Conservation (phyloP, 1,140 invertebrate genomes). For the Diplogasteroides magnus region DNA sequence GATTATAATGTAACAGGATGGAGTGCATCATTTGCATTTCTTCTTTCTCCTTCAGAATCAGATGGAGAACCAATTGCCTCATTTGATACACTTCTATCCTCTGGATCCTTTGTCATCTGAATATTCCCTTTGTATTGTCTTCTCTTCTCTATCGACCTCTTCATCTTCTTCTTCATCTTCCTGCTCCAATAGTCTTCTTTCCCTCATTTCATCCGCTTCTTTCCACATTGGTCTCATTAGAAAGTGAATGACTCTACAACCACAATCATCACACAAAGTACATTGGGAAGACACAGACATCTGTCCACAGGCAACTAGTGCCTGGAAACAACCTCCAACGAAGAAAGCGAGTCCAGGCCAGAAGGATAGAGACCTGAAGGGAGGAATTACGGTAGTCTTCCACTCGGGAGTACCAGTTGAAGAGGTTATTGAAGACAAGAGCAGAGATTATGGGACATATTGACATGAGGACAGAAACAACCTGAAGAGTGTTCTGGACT, state of each 20-base stretch:
- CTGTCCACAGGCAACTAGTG: slow-evolving; percentile 25
- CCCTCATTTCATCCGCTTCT: not conserved
- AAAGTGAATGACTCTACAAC: not conserved
- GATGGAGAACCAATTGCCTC: not conserved
- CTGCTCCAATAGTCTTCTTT: not conserved
- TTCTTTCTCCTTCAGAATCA: not conserved
- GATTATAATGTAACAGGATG: too few species aligned
- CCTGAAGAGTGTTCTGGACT: not conserved
- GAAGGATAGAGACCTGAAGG: slow-evolving; percentile 8
- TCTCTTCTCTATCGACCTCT: not conserved
- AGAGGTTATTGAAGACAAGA: slow-evolving; percentile 29
- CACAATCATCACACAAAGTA: not conserved
- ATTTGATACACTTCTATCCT: not conserved
- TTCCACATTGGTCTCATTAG: not conserved
- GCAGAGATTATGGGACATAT: slow-evolving; percentile 31
- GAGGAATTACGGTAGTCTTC: not conserved
- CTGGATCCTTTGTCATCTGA: not conserved
- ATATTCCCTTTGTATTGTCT: not conserved
- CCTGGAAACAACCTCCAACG: slow-evolving; percentile 19
- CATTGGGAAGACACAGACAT: slow-evolving; percentile 12
- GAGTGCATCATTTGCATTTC: too few species aligned
- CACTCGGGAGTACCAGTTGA: slow-evolving; percentile 5
- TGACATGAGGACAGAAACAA: slow-evolving; percentile 27
- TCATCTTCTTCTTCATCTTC: not conserved
- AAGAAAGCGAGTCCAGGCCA: slow-evolving; percentile 34